These are phyloP conservation scores for Parazoanthus swiftii DNA, from an alignment of 92 coral and sea anemone genomes.

Conservation along the genomic window DNA sequence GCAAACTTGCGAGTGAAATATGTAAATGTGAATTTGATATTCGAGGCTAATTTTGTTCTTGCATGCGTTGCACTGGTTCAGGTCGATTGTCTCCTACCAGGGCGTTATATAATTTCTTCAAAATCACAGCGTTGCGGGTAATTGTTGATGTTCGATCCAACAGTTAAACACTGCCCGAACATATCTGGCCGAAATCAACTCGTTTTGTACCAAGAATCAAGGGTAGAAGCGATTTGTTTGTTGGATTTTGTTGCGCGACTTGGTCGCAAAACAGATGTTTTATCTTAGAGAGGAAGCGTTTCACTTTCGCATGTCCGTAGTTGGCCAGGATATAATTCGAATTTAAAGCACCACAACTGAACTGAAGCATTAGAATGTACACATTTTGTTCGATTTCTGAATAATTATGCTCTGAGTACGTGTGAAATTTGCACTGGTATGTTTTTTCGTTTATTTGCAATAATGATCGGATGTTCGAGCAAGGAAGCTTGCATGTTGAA, in stretches of 20 bases:
- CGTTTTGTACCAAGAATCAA: background rate
- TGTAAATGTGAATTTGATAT: constrained; percentile 20
- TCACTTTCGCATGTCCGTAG: background rate
- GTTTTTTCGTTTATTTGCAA: background rate
- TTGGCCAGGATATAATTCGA: background rate
- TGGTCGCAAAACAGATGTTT: constrained; percentile 24
- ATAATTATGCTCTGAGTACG: background rate
- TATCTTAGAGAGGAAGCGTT: background rate
- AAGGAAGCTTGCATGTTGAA: constrained; percentile 1
- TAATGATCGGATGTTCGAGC: background rate
- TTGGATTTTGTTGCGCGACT: background rate
- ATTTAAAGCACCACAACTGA: background rate
- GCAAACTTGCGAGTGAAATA: background rate
- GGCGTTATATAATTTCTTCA: background rate
- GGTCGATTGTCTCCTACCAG: constrained; percentile 3
- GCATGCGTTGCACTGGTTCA: constrained; percentile 7
- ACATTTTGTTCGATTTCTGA: constrained; percentile 3
- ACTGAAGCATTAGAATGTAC: background rate
- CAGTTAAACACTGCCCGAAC: background rate
- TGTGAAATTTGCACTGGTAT: constrained; percentile 11
- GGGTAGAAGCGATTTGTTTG: background rate
- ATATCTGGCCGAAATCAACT: background rate
- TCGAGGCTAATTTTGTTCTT: constrained; percentile 10
- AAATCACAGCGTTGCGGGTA: background rate
- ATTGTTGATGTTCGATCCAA: background rate